A percentile compares a stretch with the other conserved stretches of the same genome.
These are phyloP conservation scores for Ictalurus furcatus DNA, from an alignment of 2,113 vertebrate species.

Conservation along the genomic window DNA sequence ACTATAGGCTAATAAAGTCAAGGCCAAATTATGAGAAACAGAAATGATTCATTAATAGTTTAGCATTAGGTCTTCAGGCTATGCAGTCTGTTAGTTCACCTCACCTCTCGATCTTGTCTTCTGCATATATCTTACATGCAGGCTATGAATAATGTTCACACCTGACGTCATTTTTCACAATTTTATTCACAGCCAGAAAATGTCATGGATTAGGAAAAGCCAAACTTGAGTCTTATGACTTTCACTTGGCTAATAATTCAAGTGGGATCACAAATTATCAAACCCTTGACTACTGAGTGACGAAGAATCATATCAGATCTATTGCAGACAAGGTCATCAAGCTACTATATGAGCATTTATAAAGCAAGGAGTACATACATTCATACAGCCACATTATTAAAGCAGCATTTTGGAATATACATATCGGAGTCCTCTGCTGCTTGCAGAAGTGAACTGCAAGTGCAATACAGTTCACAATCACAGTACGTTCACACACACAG, in stretches of 20 bases:
- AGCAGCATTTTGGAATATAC: not conserved
- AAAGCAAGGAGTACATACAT: not conserved
- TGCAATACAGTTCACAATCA: not conserved
- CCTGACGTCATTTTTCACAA: not conserved
- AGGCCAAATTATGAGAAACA: too few species aligned
- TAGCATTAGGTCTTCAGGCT: too few species aligned
- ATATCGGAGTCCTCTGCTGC: not conserved
- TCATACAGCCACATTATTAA: not conserved
- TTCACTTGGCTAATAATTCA: not conserved
- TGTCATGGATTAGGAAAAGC: not conserved
- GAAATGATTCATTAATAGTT: too few species aligned
- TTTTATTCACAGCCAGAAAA: not conserved
- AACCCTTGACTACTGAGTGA: not conserved
- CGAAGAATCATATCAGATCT: not conserved
- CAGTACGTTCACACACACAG: too few species aligned
- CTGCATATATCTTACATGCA: not conserved
- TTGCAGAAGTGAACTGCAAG: not conserved
- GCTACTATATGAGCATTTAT: not conserved
- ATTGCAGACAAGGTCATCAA: not conserved
- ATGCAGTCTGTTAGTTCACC: too few species aligned
- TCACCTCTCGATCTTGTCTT: not conserved
- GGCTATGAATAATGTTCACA: not conserved
- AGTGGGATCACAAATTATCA: not conserved
- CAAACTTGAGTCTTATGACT: not conserved
- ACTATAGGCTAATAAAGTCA: too few species aligned